phyloP scores from a whole-genome alignment of 1,140 invertebrate genomes.

The Zaprionus lachaisei region DNA sequence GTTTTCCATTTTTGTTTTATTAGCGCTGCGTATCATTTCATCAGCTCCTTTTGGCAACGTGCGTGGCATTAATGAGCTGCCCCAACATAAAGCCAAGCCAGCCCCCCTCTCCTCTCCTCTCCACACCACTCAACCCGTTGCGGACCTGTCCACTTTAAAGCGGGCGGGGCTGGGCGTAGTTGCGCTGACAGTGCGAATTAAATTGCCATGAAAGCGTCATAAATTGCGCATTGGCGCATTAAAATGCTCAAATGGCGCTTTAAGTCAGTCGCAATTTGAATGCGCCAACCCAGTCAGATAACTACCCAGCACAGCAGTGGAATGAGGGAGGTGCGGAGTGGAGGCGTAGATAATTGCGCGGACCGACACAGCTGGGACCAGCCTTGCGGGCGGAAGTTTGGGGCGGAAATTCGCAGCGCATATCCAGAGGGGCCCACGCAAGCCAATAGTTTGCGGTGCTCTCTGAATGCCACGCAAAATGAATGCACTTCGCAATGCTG shows the following conservation, averaged over 20 bases:
- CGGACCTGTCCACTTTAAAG: constrained; percentile 62
- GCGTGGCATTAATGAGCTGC: constrained; percentile 74
- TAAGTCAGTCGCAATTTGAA: constrained; percentile 52
- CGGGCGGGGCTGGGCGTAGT: neutral
- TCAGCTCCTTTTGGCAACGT: constrained; percentile 46
- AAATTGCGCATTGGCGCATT: constrained; percentile 79
- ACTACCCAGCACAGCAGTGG: neutral
- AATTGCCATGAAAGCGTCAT: constrained; percentile 76
- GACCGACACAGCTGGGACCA: constrained; percentile 52
- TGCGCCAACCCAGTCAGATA: constrained; percentile 12
- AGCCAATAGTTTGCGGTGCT: constrained; percentile 71
- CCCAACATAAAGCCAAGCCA: constrained; percentile 11
- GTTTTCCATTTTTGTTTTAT: constrained; percentile 83
- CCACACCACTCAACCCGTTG: neutral
- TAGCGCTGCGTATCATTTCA: constrained; percentile 56
- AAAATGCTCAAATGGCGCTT: constrained; percentile 63
- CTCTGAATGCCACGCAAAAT: constrained; percentile 69
- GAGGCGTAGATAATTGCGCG: constrained; percentile 16
- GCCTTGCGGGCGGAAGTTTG: constrained; percentile 42
- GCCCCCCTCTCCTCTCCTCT: neutral
- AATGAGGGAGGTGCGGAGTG: neutral
- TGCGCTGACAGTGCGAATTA: constrained; percentile 70
- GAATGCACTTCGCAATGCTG: constrained; percentile 60
- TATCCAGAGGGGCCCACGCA: constrained; percentile 53
- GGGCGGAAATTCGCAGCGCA: constrained; percentile 67